These are phyloP conservation scores for Microtus montanus DNA, from an alignment of 2,113 vertebrate genomes.

Conservation along the genomic window DNA sequence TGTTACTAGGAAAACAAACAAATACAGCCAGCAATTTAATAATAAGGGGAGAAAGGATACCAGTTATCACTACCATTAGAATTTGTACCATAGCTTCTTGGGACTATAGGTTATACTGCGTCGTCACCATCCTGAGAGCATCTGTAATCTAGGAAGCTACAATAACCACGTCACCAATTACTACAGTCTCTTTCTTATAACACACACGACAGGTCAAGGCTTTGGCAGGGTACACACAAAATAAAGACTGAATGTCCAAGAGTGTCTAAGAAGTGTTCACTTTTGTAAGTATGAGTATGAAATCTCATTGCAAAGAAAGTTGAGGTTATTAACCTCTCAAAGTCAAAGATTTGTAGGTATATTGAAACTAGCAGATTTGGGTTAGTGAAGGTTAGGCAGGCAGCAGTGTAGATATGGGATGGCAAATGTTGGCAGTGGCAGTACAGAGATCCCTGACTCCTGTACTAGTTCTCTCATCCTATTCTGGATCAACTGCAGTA, in stretches of 20 bases:
- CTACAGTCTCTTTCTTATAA: neutral
- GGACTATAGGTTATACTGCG: neutral
- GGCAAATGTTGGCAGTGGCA: too few species aligned
- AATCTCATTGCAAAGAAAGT: neutral
- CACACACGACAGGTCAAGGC: neutral
- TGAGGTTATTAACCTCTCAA: neutral
- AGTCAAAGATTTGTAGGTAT: neutral
- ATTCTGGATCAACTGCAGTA: neutral
- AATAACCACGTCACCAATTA: neutral
- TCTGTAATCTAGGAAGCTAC: neutral
- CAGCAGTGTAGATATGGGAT: neutral
- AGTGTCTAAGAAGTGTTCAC: neutral
- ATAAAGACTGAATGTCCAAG: neutral
- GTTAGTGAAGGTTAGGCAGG: neutral
- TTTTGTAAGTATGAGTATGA: constrained; percentile 25
- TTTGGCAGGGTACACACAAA: neutral
- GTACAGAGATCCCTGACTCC: too few species aligned
- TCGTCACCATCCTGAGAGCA: neutral
- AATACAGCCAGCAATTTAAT: neutral
- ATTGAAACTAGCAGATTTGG: neutral
- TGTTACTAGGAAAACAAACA: neutral
- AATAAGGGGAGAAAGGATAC: neutral
- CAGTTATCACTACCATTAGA: neutral
- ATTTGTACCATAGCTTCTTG: neutral
- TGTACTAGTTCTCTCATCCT: neutral